A percentile compares a stretch with the other conserved stretches of the same genome.
phyloP scores from a whole-genome alignment of 1,140 invertebrate genomes.

The Rhagoletis zephyria region DNA sequence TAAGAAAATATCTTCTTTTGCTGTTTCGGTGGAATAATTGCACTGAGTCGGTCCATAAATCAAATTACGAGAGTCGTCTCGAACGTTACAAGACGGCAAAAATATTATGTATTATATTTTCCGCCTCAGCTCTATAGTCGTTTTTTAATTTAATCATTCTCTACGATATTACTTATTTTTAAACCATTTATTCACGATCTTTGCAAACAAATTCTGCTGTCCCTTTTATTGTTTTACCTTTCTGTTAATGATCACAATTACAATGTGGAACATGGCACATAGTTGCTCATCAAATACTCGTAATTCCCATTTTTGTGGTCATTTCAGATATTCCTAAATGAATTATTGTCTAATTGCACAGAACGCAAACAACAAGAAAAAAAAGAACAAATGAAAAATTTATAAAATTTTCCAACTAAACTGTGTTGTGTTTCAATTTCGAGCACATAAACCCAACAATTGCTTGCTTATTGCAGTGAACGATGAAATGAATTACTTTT shows the following conservation, averaged over 20 bases:
- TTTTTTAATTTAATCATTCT: too few relatives aligned
- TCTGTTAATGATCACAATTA: not conserved
- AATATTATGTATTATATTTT: too few relatives aligned
- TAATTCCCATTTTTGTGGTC: not conserved
- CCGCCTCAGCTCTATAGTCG: too few relatives aligned
- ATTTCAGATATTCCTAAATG: slow-evolving; percentile 19
- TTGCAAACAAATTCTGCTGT: not conserved
- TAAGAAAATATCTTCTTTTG: too few relatives aligned
- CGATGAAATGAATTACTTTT: not conserved
- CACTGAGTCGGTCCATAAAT: too few relatives aligned
- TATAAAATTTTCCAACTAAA: not conserved
- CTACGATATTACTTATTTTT: not conserved
- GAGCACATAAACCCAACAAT: not conserved
- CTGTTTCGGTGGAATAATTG: too few relatives aligned
- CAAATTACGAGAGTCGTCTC: too few relatives aligned
- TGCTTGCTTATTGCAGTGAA: not conserved
- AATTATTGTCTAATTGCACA: slow-evolving; percentile 21
- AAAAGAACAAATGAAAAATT: not conserved
- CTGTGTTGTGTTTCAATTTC: not conserved
- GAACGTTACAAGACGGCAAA: too few relatives aligned
- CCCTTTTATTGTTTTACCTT: not conserved
- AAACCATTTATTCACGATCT: not conserved
- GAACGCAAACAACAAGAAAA: not conserved
- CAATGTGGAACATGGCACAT: not conserved
- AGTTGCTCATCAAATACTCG: not conserved